Evolutionary conservation across 1,140 invertebrate species (phyloP).

Genomic region (Dysdera silvatica): DNA sequence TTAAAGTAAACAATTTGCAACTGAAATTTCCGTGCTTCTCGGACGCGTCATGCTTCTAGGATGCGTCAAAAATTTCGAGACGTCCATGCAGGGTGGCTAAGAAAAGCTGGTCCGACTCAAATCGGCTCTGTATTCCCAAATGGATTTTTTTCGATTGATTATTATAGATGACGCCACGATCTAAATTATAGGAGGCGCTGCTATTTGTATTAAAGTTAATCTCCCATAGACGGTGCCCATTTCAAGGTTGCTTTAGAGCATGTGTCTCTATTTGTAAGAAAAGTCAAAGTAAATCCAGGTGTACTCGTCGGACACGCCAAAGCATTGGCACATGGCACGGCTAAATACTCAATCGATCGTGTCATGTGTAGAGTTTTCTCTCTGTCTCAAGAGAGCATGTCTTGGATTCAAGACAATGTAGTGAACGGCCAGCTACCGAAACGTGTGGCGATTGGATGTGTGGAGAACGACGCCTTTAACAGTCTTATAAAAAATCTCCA

Average conservation of each 20-base stretch:
- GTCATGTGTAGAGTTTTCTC: slow-evolving; percentile 1
- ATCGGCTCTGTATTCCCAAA: too few species aligned
- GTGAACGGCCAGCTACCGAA: slow-evolving; percentile 1
- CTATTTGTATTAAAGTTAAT: too few species aligned
- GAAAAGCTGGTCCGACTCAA: too few species aligned
- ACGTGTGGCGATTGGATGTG: background rate
- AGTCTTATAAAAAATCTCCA: background rate
- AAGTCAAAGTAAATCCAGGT: background rate
- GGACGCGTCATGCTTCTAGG: too few species aligned
- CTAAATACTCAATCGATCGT: slow-evolving; percentile 1
- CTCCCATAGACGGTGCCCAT: too few species aligned
- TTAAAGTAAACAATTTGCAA: too few species aligned
- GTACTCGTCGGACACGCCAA: background rate
- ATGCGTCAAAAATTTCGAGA: too few species aligned
- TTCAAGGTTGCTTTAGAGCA: slow-evolving; percentile 2
- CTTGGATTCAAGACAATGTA: slow-evolving; percentile 7
- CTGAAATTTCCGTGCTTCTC: too few species aligned
- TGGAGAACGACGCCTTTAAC: background rate
- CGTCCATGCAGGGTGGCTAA: too few species aligned
- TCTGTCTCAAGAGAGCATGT: slow-evolving; percentile 2
- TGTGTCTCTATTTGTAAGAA: background rate
- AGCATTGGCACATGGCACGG: slow-evolving; percentile 1
- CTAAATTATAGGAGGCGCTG: too few species aligned
- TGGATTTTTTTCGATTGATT: too few species aligned
- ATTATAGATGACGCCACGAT: too few species aligned